Evolutionary conservation across 2,113 vertebrate species (phyloP).

Genomic region (Hoplias malabaricus): DNA sequence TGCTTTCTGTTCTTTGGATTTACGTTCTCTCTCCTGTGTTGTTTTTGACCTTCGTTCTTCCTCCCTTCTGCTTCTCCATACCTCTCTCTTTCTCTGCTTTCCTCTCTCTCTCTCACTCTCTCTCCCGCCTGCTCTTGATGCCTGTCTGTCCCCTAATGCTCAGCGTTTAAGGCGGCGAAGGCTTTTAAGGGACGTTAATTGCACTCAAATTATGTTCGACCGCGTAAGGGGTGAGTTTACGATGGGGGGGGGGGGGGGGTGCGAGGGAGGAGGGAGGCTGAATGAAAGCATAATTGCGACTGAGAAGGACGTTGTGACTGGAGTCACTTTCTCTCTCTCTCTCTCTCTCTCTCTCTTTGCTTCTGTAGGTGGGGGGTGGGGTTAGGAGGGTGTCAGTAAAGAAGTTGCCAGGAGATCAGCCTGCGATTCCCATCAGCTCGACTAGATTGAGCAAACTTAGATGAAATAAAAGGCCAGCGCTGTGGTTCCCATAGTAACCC

Average conservation of each 20-base stretch:
- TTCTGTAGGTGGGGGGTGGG: slow-evolving; percentile 10
- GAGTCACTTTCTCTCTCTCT: slow-evolving; percentile 31
- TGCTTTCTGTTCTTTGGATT: slow-evolving; percentile 7
- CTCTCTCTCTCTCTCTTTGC: slow-evolving; percentile 25
- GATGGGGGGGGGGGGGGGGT: slow-evolving; percentile 42
- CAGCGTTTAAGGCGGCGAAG: slow-evolving; percentile 73
- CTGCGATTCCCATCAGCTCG: slow-evolving; percentile 49
- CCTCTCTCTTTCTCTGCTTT: slow-evolving; percentile 27
- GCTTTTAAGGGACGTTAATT: slow-evolving; percentile 84
- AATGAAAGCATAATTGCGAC: slow-evolving; percentile 52
- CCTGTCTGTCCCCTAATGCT: slow-evolving; percentile 72
- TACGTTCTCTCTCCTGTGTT: slow-evolving; percentile 3
- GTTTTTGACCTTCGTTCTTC: slow-evolving; percentile 39
- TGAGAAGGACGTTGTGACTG: slow-evolving; percentile 47
- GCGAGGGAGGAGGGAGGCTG: slow-evolving; percentile 40
- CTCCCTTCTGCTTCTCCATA: slow-evolving; percentile 38
- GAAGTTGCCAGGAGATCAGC: slow-evolving; percentile 48
- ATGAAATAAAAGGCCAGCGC: slow-evolving; percentile 53
- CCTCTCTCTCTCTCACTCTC: neutral
- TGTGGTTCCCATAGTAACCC: slow-evolving; percentile 70
- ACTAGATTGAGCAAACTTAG: slow-evolving; percentile 54
- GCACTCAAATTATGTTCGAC: slow-evolving; percentile 83
- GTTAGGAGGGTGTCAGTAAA: slow-evolving; percentile 23
- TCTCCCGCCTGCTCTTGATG: slow-evolving; percentile 31
- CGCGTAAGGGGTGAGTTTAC: slow-evolving; percentile 70